Evolutionary conservation across 2,797 vertebrate genomes (phyloP), one percentile per base, ranked within the genome.

Genomic region (Crocodylus rhombifer): DNA sequence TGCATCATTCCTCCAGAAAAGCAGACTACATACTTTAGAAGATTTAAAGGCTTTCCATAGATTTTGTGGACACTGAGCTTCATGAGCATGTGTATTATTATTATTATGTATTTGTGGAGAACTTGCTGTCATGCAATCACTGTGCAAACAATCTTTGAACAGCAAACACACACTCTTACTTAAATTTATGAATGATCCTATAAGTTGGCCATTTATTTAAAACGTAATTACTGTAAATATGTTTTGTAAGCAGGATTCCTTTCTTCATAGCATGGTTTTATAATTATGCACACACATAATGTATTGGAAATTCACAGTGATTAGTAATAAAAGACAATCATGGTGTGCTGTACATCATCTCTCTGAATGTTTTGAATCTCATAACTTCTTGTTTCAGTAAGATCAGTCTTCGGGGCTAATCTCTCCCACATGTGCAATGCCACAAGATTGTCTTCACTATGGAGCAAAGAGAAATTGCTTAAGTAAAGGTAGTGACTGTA

Each of bases 401-500:
- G 51, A 96, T 91, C 82, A 92, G 86, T 82, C 92, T 94, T 96
- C 84, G 62, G 33, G 87, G 33, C 69, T 96, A 95, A 97, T 96
- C 82, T 97, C 80, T 95, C 96, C 95, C 96, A 91, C 2, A 0
- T 96, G 95, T 96, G 79, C 93, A 92, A 94, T 96, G 94, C 76
- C 90, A 84, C 95, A 94, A 96, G 92, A 95, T 61, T 96, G 82
- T 80, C 90, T 97, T 95, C 80, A 55, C 78, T 92, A 80, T 69
- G 91, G 88, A 95, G 92, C 77, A 87, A 96, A 83, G 75, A 97
- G 86, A 97, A 97, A 97, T 93, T 92, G 94, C 91, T 96, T 96
- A 97, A 97, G 94, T 93, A 91, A 96, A 96, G 96, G 90, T 95
- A 95, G 91, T 87, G 78, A 93, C 95, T 91, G 79, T 88, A 86